Conservation (phyloP, 2,113 vertebrate genomes). For the Phrynocephalus versicolor region DNA sequence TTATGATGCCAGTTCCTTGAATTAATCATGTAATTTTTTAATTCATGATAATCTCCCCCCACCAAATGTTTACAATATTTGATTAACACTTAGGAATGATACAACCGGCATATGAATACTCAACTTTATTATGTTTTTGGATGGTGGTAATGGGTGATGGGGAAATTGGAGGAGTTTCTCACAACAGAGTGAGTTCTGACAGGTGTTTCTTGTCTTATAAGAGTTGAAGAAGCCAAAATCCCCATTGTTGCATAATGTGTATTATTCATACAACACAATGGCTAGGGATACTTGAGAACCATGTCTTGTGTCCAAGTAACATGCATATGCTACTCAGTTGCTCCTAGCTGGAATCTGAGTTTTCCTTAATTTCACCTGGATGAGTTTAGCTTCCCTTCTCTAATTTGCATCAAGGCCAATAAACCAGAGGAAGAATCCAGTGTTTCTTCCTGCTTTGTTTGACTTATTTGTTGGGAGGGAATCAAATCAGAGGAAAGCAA, state of each 20-base stretch:
- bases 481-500: no score
- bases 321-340: no score
- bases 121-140: background rate
- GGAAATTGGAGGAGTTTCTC: background rate
- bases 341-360: no score
- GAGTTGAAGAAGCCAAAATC: background rate
- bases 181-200: background rate
- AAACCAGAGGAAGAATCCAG: no score
- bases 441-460: no score
- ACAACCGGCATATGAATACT: background rate
- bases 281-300: no score
- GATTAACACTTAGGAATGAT: background rate
- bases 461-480: no score
- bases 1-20: constrained; percentile 66
- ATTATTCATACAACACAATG: no score
- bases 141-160: background rate
- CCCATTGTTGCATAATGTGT: background rate
- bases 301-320: no score
- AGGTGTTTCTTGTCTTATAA: background rate
- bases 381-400: no score
- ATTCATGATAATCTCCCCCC: constrained; percentile 63
- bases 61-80: constrained; percentile 59
- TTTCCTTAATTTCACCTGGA: no score
- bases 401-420: no score
- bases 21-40: constrained; percentile 61